phyloP scores from a whole-genome alignment of 2,113 vertebrate species.

The Heteronetta atricapilla region DNA sequence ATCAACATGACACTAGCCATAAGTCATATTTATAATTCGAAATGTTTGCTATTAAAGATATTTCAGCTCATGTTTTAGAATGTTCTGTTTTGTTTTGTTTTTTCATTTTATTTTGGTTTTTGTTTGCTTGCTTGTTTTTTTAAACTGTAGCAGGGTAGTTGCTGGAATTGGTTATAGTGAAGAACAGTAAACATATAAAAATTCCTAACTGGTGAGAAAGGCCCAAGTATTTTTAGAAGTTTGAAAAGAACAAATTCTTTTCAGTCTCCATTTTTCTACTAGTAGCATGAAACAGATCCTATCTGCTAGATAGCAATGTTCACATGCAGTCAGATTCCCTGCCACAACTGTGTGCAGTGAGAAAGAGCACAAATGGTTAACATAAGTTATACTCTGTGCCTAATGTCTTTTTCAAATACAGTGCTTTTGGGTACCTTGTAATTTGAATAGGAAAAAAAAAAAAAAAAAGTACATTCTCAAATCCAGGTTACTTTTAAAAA shows the following conservation, averaged over 20 bases:
- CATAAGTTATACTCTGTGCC: neutral
- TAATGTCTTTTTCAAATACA: neutral
- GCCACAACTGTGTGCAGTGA: neutral
- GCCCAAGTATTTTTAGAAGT: constrained; percentile 70
- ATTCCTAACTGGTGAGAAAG: constrained; percentile 72
- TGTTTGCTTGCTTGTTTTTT: neutral
- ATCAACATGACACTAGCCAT: neutral
- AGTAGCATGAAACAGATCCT: neutral
- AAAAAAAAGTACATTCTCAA: neutral
- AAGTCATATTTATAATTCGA: constrained; percentile 23
- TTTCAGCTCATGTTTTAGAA: neutral
- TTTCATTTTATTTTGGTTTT: constrained; percentile 33
- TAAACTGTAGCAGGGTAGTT: constrained; percentile 52
- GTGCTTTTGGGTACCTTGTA: neutral
- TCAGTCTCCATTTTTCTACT: neutral
- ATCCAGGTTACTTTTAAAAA: neutral
- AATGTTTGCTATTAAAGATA: constrained; percentile 23
- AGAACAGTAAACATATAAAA: constrained; percentile 69
- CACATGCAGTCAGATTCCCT: neutral
- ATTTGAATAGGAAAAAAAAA: neutral
- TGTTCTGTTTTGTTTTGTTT: neutral
- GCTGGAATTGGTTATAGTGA: constrained; percentile 50
- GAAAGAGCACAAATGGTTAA: neutral
- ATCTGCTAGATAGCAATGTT: neutral
- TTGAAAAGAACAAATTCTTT: constrained; percentile 45